phyloP scores from a whole-genome alignment of 64 coral and sea anemone species.

The Montipora sp. region DNA sequence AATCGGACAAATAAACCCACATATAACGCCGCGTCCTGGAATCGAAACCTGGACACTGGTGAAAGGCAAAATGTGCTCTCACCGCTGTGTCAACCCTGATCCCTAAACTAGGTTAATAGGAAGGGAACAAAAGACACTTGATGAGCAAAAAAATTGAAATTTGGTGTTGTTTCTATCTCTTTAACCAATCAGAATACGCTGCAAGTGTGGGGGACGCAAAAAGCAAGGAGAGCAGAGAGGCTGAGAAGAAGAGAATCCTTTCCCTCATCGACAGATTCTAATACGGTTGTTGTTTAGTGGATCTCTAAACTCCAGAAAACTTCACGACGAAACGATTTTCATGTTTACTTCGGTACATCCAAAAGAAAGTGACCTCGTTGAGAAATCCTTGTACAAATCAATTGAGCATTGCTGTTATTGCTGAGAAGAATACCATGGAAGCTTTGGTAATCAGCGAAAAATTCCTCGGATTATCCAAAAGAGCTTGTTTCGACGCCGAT shows the following conservation, averaged over 20 bases:
- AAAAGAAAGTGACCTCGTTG: not conserved
- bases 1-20: too few relatives aligned
- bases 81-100: too few relatives aligned
- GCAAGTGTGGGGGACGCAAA: conserved; percentile 98
- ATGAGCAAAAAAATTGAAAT: too few relatives aligned
- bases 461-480: not conserved
- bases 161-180: conserved; percentile 5
- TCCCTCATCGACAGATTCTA: conserved; percentile 96
- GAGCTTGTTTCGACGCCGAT: not conserved
- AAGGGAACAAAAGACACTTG: too few relatives aligned
- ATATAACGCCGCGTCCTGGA: too few relatives aligned
- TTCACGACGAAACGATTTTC: not conserved
- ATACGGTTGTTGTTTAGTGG: not conserved
- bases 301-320: not conserved
- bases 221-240: conserved; percentile 94
- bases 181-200: conserved; percentile 77
- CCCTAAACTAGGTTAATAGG: too few relatives aligned
- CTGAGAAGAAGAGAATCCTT: conserved; percentile 91
- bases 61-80: too few relatives aligned
- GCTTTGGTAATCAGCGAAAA: not conserved
- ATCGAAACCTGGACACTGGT: too few relatives aligned
- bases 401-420: not conserved
- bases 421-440: not conserved
- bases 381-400: not conserved
- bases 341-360: not conserved